Evolutionary conservation across 2,113 vertebrate genomes (phyloP), one percentile per base, ranked within the genome.

Genomic region (Labrus mixtus): DNA sequence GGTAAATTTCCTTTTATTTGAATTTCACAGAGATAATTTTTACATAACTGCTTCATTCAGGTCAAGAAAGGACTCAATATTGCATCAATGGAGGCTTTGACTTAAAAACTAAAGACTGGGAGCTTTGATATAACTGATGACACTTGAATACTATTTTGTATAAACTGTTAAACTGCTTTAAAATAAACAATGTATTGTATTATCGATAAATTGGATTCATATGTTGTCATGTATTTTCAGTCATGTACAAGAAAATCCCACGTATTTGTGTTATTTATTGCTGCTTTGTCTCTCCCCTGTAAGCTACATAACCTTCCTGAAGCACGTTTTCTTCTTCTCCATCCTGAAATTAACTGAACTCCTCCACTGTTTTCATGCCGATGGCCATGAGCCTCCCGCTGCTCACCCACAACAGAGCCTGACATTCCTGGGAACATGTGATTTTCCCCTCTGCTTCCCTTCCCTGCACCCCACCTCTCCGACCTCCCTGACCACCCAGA

Each of bases 351-450:
- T 33, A 67, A 45, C 73, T 50, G 23, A 53, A 72, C 73, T 80
- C 48, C 39, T 70, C 19, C 67, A 9, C 63, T 69, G 66, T 76
- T 81, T 83, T 81, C 80, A 76, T 57, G 67, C 79, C 69, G 79
- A 51, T 68, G 74, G 63, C 77, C 65, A 53, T 53, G 67, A 69
- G 74, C 72, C 67, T 75, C 79, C 70, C 51, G 50, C 83, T 43
- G 83, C 66, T 79, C 72, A 53, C 68, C 73, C 80, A 87, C 81
- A 86, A 84, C 81, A 84, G 45, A 84, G 82, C 58, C 72, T 33
- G 25, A 76, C 85, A 87, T 90, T 90, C 88, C 88, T 75, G 76
- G 50, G 55, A 87, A 78, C 88, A 87, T 86, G 85, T 87, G 88
- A 87, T 74, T 76, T 73, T 73, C 76, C 69, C 54, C 81, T 81